Evolutionary conservation across 2,113 vertebrate genomes (phyloP), one percentile per base, ranked within the genome.

Genomic region (Epinephelus fuscoguttatus): DNA sequence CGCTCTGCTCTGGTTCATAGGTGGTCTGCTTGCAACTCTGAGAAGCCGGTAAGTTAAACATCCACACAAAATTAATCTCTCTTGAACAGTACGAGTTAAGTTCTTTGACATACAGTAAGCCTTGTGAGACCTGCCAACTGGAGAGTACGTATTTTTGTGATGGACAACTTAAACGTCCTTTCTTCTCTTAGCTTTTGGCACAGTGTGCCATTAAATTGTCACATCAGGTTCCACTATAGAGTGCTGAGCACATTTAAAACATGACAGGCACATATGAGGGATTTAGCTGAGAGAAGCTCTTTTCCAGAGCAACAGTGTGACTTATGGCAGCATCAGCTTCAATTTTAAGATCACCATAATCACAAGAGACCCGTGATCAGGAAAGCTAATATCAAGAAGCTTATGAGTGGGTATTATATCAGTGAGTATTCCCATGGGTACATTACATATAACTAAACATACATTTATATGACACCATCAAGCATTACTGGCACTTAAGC

Each of bases 291-390:
- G 60, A 67, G 67, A 18, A 33, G 23, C 33, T 72, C 18, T 73
- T 60, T 73, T 74, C 52, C 40, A 66, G 11, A 42, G 10, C 0
- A 17, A 57, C 50, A 52, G 33, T 49, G 25, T 21, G 75, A 59
- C 80, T 52, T 21, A 37, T 13, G 25, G 30, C 11, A 61, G 40
- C 42, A 76, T 81, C 80, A 45, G 37, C 57, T 64, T 80, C 33
- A 37, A 80, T 66, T 52, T 80, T 27, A 61, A 50, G 68, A 74
- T 83, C 59, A 74, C 8, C 42, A 60, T 75, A 77, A 80, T 82
- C 47, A 74, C 53, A 56, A 67, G 63, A 70, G 75, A 72, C 37
- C 18, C 45, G 27, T 66, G 67, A 66, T 70, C 45, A 75, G 42
- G 18, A 66, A 50, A 11, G 14, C 30, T 66, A 47, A 78, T 70